Evolutionary conservation across 2,797 vertebrate genomes (phyloP), one percentile per base, ranked within the genome.

Genomic region (Numenius phaeopus): DNA sequence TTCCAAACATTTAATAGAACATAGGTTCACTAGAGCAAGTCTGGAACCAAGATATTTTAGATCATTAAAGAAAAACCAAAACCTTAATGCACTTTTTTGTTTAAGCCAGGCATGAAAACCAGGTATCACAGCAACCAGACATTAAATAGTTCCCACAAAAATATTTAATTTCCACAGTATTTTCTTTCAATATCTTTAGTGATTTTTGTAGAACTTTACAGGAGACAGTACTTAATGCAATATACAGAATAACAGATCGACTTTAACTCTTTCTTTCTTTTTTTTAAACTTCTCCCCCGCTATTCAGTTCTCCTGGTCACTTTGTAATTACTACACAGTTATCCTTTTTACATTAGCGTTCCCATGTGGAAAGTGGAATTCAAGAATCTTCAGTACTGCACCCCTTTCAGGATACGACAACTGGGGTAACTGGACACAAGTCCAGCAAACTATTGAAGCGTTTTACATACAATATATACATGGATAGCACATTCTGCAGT

Each of bases 1-100:
- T 89, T 96, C 89, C 95, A 97, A 96, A 97, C 85, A 94, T 98
- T 98, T 98, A 98, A 97, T 98, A 95, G 97, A 97, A 92, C 6
- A 59, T 24, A 82, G 90, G 91, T 82, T 97, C 83, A 94, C 84
- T 7, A 87, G 57, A 95, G 94, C 69, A 57, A 96, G 76, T 84
- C 81, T 96, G 76, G 95, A 96, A 96, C 88, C 87, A 67, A 69
- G 64, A 30, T 46, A 83, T 47, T 83, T 87, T 34, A 78, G 67
- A 72, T 87, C 76, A 80, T 79, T 69, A 42, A 79, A 78, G 75
- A 79, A 65, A 87, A 82, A 54, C 3, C 78, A 69, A 83, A 91
- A 75, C 39, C 83, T 64, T 64, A 90, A 96, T 52, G 94, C 83
- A 93, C 62, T 83, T 44, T 40, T 93, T 78, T 42, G 54, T 65